Percentiles rank a stretch among this genome's conserved stretches.
phyloP scores from a whole-genome alignment of 2,113 vertebrate genomes.

The Amazona vittata region DNA sequence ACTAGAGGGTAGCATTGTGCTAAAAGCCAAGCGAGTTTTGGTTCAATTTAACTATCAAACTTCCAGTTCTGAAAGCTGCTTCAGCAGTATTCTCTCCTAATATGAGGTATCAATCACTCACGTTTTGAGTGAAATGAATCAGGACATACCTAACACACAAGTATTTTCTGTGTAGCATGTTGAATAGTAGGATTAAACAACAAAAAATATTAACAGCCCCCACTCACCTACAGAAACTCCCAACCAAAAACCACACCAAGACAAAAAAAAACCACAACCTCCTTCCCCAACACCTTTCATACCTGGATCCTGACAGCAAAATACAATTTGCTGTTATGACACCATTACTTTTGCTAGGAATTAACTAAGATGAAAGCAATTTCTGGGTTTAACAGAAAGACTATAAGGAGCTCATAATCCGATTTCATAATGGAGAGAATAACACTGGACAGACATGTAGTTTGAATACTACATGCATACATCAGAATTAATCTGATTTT shows the following conservation, averaged over 20 bases:
- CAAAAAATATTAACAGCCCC: not conserved
- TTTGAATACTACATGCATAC: not conserved
- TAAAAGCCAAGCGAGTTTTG: not conserved
- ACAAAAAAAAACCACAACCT: not conserved
- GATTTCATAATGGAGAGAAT: not conserved
- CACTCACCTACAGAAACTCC: not conserved
- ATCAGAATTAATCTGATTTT: not conserved
- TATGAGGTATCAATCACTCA: not conserved
- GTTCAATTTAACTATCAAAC: not conserved
- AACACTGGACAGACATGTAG: not conserved
- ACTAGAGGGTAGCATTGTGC: constrained; percentile 26
- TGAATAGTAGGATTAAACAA: not conserved
- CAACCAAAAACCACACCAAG: not conserved
- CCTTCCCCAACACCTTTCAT: not conserved
- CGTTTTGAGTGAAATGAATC: not conserved
- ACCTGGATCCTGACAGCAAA: not conserved
- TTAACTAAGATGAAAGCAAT: not conserved
- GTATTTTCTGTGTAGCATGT: not conserved
- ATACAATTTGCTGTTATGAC: not conserved
- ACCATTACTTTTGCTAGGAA: not conserved
- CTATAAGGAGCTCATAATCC: not conserved
- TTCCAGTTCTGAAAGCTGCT: not conserved
- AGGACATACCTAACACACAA: not conserved
- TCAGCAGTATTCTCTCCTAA: not conserved
- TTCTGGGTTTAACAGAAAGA: not conserved